A percentile compares a stretch with the other conserved stretches of the same genome.
phyloP scores from a whole-genome alignment of 2,797 vertebrate species.

The Trachops cirrhosus region DNA sequence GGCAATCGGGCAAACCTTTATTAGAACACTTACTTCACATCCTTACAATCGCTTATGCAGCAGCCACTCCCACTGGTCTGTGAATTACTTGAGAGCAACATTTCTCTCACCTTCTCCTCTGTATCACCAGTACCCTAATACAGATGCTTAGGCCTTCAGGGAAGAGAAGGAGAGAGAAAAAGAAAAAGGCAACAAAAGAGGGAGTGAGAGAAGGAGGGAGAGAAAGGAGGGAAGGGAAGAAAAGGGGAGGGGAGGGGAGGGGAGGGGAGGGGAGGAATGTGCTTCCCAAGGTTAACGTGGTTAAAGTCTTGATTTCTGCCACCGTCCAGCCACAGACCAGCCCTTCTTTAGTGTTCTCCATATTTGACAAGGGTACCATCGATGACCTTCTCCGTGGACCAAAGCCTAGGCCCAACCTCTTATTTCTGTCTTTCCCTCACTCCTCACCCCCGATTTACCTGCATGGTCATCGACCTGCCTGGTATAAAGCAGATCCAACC shows the following conservation, averaged over 20 bases:
- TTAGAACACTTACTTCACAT: not conserved
- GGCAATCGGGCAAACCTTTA: not conserved
- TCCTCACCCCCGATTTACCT: not conserved
- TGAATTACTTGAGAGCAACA: not conserved
- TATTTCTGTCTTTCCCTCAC: not conserved
- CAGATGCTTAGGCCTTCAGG: not conserved
- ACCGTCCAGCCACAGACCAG: not conserved
- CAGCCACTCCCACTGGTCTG: not conserved
- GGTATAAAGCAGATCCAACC: not conserved
- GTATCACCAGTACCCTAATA: not conserved
- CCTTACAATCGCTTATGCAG: not conserved
- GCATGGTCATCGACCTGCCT: not conserved
- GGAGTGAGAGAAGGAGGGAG: not conserved
- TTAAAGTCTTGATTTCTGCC: not conserved
- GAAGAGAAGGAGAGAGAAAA: not conserved
- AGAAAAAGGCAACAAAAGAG: too few species aligned
- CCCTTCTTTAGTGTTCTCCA: not conserved
- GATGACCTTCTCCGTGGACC: not conserved
- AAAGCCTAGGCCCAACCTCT: not conserved
- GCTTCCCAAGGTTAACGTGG: not conserved
- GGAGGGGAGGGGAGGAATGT: accelerated
- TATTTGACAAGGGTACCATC: not conserved
- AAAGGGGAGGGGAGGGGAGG: accelerated
- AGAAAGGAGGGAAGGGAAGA: accelerated
- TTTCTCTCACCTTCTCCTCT: not conserved